These are phyloP conservation scores for Champsocephalus esox DNA, from an alignment of 2,797 vertebrate species.

Conservation along the genomic window DNA sequence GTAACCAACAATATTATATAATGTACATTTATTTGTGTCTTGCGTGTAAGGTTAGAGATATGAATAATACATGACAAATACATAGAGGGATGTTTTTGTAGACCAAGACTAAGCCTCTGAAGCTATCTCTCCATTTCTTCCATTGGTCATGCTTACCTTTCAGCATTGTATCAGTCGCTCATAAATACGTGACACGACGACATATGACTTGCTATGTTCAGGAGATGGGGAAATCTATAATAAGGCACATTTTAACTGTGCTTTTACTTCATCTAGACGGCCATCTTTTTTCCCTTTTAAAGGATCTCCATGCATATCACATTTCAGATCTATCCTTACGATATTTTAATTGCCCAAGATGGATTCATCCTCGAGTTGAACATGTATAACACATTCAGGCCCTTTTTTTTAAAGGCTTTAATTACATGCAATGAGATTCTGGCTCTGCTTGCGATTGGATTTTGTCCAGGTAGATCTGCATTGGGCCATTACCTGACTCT, in stretches of 20 bases:
- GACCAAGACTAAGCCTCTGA: constrained; percentile 16
- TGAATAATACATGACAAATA: neutral
- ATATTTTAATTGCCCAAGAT: constrained; percentile 11
- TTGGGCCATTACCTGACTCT: constrained; percentile 52
- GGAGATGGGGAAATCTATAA: neutral
- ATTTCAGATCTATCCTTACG: neutral
- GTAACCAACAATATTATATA: neutral
- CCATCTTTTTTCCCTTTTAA: neutral
- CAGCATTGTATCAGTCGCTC: neutral
- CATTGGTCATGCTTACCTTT: neutral
- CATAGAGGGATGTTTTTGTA: constrained; percentile 6
- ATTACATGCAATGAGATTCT: constrained; percentile 45
- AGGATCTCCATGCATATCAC: neutral
- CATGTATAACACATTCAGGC: too few relatives aligned
- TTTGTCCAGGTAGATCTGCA: constrained; percentile 45
- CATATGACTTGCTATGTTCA: neutral
- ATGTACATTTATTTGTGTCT: neutral
- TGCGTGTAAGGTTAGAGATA: neutral
- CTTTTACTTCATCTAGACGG: neutral
- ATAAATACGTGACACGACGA: neutral
- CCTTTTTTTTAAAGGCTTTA: neutral
- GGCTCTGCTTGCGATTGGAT: constrained; percentile 48
- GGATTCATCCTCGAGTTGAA: too few relatives aligned
- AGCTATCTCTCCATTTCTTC: constrained; percentile 12
- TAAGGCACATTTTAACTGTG: neutral